phyloP scores from a whole-genome alignment of 2,797 vertebrate genomes.

The Odontamblyopus rebecca region DNA sequence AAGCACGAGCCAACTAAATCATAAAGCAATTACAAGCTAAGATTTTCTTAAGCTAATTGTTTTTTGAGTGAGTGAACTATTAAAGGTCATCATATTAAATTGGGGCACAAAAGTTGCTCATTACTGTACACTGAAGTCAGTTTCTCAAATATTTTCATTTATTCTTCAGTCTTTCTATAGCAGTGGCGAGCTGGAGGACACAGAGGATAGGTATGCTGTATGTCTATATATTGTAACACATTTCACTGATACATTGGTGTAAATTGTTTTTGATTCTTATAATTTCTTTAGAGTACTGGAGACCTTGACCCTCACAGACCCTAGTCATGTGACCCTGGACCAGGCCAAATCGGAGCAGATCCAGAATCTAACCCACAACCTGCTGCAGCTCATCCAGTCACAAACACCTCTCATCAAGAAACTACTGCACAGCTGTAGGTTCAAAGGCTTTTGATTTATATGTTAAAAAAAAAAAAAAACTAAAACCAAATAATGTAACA shows the following conservation, averaged over 20 bases:
- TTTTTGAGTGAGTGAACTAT: not conserved
- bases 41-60: too few relatives aligned
- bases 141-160: not conserved
- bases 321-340: slow-evolving; percentile 71
- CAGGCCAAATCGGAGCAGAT: slow-evolving; percentile 79
- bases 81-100: not conserved
- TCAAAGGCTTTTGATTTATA: not conserved
- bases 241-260: not conserved
- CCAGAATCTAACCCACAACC: slow-evolving; percentile 71
- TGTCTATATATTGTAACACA: not conserved
- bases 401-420: slow-evolving; percentile 78
- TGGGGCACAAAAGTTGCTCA: not conserved
- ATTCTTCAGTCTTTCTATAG: slow-evolving; percentile 41
- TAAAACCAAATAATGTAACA: too few relatives aligned
- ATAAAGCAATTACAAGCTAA: too few relatives aligned
- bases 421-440: slow-evolving; percentile 77
- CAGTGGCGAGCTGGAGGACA: slow-evolving; percentile 44
- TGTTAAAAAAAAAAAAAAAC: too few relatives aligned
- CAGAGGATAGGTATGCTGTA: slow-evolving; percentile 61
- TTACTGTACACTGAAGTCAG: not conserved
- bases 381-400: slow-evolving; percentile 74
- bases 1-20: too few relatives aligned
- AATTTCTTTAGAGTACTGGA: slow-evolving; percentile 65
- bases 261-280: slow-evolving; percentile 13
- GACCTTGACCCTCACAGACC: slow-evolving; percentile 70